Conservation (phyloP, 2,113 vertebrate genomes). For the Coreoperca whiteheadi region DNA sequence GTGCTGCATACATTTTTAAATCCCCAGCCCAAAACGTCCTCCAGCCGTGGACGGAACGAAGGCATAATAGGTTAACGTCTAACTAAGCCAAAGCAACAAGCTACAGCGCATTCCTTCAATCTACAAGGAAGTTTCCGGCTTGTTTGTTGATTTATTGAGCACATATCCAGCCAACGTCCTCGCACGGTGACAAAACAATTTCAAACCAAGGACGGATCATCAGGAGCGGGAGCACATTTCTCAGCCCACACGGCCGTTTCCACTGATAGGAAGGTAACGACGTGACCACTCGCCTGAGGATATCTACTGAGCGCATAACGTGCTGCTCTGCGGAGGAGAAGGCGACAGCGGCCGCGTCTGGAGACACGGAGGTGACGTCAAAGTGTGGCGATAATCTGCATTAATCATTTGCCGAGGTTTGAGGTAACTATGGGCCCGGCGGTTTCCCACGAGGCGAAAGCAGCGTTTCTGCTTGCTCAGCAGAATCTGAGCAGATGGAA, state of each 20-base stretch:
- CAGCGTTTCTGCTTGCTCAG: background rate
- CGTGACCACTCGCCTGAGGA: background rate
- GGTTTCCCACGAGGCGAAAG: background rate
- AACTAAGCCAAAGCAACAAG: too few species aligned
- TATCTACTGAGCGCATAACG: background rate
- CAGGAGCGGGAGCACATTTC: background rate
- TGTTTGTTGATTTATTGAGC: background rate
- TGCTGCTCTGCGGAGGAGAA: background rate
- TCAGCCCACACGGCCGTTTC: background rate
- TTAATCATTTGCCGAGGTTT: background rate
- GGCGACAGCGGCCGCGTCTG: background rate
- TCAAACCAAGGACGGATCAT: background rate
- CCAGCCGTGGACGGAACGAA: too few species aligned
- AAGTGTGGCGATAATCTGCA: background rate
- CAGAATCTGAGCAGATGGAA: background rate
- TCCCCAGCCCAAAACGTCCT: too few species aligned
- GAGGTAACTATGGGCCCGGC: background rate
- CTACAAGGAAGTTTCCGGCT: background rate
- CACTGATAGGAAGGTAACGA: background rate
- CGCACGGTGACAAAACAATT: background rate
- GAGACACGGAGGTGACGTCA: conserved; percentile 1
- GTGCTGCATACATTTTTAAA: too few species aligned
- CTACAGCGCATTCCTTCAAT: background rate
- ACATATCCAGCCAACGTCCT: background rate
- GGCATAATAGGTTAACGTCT: too few species aligned